A percentile compares a stretch with the other conserved stretches of the same genome.
These are phyloP conservation scores for Ammodytes dubius DNA, from an alignment of 2,113 vertebrate genomes.

Conservation along the genomic window DNA sequence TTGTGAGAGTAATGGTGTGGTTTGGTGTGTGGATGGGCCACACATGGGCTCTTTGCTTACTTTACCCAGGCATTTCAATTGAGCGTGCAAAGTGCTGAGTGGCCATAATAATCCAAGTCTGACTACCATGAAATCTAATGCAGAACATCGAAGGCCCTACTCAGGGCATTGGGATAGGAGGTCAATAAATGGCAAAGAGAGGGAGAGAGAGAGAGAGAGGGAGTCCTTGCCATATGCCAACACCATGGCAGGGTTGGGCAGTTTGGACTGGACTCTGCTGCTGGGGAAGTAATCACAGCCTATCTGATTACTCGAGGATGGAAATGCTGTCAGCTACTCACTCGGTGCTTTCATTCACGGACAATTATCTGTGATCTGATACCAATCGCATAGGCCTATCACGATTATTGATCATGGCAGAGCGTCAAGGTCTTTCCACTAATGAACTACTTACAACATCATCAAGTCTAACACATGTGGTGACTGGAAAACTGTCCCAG, in stretches of 20 bases:
- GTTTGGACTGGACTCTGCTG: conserved; percentile 62
- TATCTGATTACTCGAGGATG: conserved; percentile 75
- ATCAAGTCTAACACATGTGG: conserved; percentile 63
- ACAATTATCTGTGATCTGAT: conserved; percentile 75
- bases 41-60: conserved; percentile 82
- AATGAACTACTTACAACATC: conserved; percentile 78
- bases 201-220: neutral
- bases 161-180: conserved; percentile 61
- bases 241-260: conserved; percentile 59
- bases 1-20: conserved; percentile 83
- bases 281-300: conserved; percentile 79
- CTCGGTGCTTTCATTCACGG: conserved; percentile 60
- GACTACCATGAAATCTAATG: conserved; percentile 70
- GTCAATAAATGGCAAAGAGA: conserved; percentile 59
- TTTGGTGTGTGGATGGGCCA: conserved; percentile 81
- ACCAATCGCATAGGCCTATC: conserved; percentile 52
- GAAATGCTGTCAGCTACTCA: conserved; percentile 76
- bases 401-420: conserved; percentile 67
- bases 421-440: conserved; percentile 71
- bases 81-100: conserved; percentile 78
- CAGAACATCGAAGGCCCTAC: conserved; percentile 49
- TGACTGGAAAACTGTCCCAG: conserved; percentile 55
- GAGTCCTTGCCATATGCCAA: conserved; percentile 56
- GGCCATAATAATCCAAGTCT: conserved; percentile 67
- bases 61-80: conserved; percentile 78